Evolutionary conservation across 2,113 vertebrate genomes (phyloP), one percentile per base, ranked within the genome.

Genomic region (Dipodomys stephensi): DNA sequence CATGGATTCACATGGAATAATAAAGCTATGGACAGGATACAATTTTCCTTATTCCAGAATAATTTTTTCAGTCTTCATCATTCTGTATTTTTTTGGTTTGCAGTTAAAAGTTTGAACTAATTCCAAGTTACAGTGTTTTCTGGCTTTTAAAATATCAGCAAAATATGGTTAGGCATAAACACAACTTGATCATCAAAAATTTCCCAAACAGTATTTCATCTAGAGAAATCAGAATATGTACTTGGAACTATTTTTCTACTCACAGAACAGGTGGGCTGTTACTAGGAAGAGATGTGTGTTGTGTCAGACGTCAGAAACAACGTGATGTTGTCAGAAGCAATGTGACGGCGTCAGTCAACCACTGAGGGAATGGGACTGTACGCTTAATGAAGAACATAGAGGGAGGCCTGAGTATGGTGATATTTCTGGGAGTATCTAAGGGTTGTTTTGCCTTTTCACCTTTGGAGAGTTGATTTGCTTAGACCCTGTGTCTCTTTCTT

Each of bases 401-500:
- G 2, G 44, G 44, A 68, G 77, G 53, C 73, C 68, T 20, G 49
- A 32, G 11, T 20, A 11, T 9, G 53, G 1, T 73, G 39, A 0
- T 85, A 0, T 28, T 86, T 91, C 39, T 57, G 9, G 8, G 27
- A 53, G 46, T 74, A 85, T 89, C 71, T 44, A 80, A 68, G 35
- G 19, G 0, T 35, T 46, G 46, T 0, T 57, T 35, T 27, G 6
- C 30, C 18, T 2, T 28, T 94, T 4, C 27, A 15, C 2, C 27
- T 91, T 83, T 83, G 67, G 25, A 76, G 27, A 64, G 1, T 76
- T 91, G 76, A 87, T 69, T 87, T 84, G 19, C 77, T 92, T 46
- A 12, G 53, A 80, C 7, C 87, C 83, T 28, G 27, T 90, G 76
- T 90, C 68, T 96, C 74, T 87, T 97, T 71, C 92, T 90, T 92